These are phyloP conservation scores for Gopherus evgoodei DNA, from an alignment of 2,113 vertebrate genomes.

Conservation along the genomic window DNA sequence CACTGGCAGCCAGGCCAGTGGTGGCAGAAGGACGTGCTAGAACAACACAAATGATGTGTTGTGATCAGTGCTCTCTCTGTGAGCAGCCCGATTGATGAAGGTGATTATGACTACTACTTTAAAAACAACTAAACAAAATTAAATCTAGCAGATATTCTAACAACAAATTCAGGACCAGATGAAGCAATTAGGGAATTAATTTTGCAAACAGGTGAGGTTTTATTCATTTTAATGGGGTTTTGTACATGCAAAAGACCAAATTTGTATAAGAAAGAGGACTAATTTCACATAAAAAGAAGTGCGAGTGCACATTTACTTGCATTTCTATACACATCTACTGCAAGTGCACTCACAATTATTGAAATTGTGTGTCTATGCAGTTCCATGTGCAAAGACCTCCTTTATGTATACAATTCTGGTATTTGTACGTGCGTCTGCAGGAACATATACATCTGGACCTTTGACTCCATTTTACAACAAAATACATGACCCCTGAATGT, in stretches of 20 bases:
- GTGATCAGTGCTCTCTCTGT: too few relatives aligned
- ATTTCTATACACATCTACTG: not conserved
- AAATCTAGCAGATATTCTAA: not conserved
- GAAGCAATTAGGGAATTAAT: conserved; percentile 22
- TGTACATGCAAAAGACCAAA: not conserved
- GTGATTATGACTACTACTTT: not conserved
- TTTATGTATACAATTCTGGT: not conserved
- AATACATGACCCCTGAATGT: not conserved
- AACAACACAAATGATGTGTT: too few relatives aligned
- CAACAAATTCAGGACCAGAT: not conserved
- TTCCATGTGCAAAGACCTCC: not conserved
- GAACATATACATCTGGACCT: not conserved
- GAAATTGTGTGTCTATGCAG: not conserved
- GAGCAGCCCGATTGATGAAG: too few relatives aligned
- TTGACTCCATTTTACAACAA: not conserved
- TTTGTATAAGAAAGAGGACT: not conserved
- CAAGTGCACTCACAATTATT: not conserved
- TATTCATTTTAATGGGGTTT: conserved; percentile 13
- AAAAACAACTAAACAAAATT: not conserved
- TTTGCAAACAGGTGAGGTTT: not conserved
- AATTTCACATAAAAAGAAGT: not conserved
- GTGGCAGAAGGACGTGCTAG: too few relatives aligned
- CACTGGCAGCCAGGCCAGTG: too few relatives aligned
- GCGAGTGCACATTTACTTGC: not conserved
- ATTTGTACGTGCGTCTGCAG: fast-evolving